A percentile compares a stretch with the other conserved stretches of the same genome.
phyloP scores from a whole-genome alignment of 2,888 invertebrate species.

The Caenorhabditis sp. region DNA sequence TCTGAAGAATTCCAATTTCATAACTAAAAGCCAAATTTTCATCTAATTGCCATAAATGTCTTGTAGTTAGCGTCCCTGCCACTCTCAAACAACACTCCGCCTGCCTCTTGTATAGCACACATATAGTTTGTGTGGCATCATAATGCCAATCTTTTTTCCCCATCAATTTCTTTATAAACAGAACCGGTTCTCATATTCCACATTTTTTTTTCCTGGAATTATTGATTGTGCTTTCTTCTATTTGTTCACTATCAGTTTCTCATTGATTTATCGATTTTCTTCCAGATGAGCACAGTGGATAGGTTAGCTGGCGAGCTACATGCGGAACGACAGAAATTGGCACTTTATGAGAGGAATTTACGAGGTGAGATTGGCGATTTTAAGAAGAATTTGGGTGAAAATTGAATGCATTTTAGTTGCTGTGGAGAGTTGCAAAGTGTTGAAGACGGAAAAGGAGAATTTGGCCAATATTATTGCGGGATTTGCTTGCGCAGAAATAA shows the following conservation, averaged over 20 bases:
- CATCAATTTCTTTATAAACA: not conserved
- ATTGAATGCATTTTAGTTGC: slow-evolving; percentile 33
- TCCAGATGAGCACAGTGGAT: not conserved
- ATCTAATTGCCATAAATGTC: no score
- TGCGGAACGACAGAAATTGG: slow-evolving; percentile 33
- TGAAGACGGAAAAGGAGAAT: slow-evolving; percentile 39
- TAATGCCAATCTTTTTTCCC: not conserved
- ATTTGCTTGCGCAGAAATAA: slow-evolving; percentile 30
- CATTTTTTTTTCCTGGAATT: not conserved
- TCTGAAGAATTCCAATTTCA: no score
- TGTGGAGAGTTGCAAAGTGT: slow-evolving; percentile 33
- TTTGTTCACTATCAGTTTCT: not conserved
- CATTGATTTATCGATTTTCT: not conserved
- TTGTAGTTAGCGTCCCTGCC: no score
- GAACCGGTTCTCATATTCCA: no score
- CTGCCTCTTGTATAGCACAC: not conserved
- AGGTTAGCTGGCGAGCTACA: not conserved
- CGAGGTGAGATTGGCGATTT: no score
- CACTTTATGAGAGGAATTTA: slow-evolving; percentile 38
- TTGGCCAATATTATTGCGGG: slow-evolving; percentile 34
- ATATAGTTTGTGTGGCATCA: no score
- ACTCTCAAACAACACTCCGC: not conserved
- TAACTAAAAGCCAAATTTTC: no score
- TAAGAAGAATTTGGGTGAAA: no score
- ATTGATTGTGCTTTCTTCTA: no score